Evolutionary conservation across 2,797 vertebrate genomes (phyloP), one percentile per base, ranked within the genome.

Genomic region (Tarsius wallacei): DNA sequence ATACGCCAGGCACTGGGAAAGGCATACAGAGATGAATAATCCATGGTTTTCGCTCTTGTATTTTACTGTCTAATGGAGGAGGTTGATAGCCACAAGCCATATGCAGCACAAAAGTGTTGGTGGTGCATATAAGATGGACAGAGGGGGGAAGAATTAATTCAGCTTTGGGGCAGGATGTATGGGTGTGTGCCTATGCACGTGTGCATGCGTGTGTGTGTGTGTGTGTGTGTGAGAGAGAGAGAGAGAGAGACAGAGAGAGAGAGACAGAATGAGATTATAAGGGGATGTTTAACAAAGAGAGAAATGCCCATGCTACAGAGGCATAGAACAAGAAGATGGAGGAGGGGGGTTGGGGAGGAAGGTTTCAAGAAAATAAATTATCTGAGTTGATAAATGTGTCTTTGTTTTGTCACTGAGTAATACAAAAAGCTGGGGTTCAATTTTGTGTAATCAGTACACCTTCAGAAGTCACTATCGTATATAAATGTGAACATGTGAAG

Each of bases 341-440:
- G 47, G 85, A 5, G 16, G 22, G 47, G 28, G 47, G 71, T 11
- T 8, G 55, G 11, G 55, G 71, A 78, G 59, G 66, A 93, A 13
- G 15, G 71, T 59, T 96, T 88, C 11, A 80, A 53, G 47, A 74
- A 7, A 74, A 59, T 31, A 76, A 96, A 47, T 77, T 33, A 64
- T 49, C 19, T 74, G 66, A 49, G 68, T 53, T 63, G 16, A 10
- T 55, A 55, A 53, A 13, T 31, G 28, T 22, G 2, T 77, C 31
- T 84, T 80, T 92, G 31, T 74, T 74, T 91, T 61, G 28, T 77
- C 59, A 74, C 78, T 68, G 78, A 82, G 4, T 68, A 91, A 85
- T 76, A 76, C 16, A 59, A 76, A 21, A 91, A 83, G 16, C 66
- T 61, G 73, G 42, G 33, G 12, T 49, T 94, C 28, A 33, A 8